A percentile compares a stretch with the other conserved stretches of the same genome.
These are phyloP conservation scores for Epizoanthus rinbou DNA, from an alignment of 92 coral and sea anemone species.

Conservation along the genomic window DNA sequence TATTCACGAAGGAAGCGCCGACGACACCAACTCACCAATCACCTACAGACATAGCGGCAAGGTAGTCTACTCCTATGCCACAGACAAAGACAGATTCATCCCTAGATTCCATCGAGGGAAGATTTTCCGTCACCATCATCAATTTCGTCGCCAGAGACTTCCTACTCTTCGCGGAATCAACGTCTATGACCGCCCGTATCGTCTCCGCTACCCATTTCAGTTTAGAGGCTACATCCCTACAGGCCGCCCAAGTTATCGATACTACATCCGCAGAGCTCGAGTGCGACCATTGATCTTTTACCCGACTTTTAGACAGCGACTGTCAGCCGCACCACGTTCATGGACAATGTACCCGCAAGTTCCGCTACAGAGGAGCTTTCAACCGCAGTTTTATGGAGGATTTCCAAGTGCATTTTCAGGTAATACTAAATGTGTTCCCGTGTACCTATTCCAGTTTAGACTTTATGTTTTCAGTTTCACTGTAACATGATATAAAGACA, in stretches of 20 bases:
- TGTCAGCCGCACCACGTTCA: neutral
- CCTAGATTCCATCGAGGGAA: constrained; percentile 39
- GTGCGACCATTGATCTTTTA: constrained; percentile 27
- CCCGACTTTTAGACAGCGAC: constrained; percentile 14
- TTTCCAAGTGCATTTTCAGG: constrained; percentile 11
- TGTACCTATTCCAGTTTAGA: no score
- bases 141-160: constrained; percentile 8
- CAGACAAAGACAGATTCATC: constrained; percentile 58
- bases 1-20: constrained; percentile 15
- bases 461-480: no score
- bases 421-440: neutral
- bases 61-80: constrained; percentile 63
- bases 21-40: neutral
- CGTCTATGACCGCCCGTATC: constrained; percentile 5
- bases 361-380: constrained; percentile 1
- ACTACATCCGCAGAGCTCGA: constrained; percentile 6
- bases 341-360: constrained; percentile 17
- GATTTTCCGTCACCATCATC: constrained; percentile 6
- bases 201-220: constrained; percentile 29
- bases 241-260: neutral
- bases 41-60: constrained; percentile 42
- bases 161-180: neutral
- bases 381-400: constrained; percentile 3
- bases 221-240: constrained; percentile 30
- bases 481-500: no score